A percentile compares a stretch with the other conserved stretches of the same genome.
These are phyloP conservation scores for Dioctria rufipes DNA, from an alignment of 2,888 invertebrate genomes.

Conservation along the genomic window DNA sequence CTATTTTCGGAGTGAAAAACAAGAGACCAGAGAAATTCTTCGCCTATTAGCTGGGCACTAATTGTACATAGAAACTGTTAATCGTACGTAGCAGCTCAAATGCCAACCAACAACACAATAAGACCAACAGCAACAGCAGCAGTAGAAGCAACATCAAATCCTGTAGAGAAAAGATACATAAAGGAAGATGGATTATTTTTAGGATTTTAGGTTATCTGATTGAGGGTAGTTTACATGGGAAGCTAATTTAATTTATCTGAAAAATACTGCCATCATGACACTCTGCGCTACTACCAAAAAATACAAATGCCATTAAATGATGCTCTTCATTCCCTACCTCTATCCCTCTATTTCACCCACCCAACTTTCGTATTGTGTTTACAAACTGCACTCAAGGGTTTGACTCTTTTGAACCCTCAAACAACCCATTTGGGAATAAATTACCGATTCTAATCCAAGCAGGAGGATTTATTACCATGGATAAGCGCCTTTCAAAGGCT, in stretches of 20 bases:
- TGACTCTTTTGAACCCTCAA: constrained; percentile 30
- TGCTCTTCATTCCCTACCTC: background rate
- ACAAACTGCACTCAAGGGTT: constrained; percentile 21
- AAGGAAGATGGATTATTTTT: constrained; percentile 10
- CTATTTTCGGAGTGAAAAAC: constrained; percentile 29
- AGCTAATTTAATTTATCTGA: constrained; percentile 42
- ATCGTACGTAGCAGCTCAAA: constrained; percentile 26
- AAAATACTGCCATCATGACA: constrained; percentile 11
- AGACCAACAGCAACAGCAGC: too few relatives aligned
- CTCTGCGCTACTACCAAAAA: background rate
- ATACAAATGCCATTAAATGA: constrained; percentile 31
- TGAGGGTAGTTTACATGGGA: background rate
- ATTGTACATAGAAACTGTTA: constrained; percentile 43
- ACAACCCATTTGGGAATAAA: constrained; percentile 57
- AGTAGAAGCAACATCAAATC: too few relatives aligned
- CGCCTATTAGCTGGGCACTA: constrained; percentile 46
- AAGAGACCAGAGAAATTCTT: constrained; percentile 26
- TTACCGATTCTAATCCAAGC: constrained; percentile 53
- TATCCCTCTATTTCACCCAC: background rate
- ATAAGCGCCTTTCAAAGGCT: constrained; percentile 54
- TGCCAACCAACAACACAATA: constrained; percentile 12
- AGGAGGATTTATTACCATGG: constrained; percentile 57
- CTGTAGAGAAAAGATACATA: too few relatives aligned
- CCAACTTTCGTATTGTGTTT: background rate
- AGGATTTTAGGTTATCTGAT: constrained; percentile 2